phyloP scores from a whole-genome alignment of 1,140 invertebrate species.

The Drosophila grimshawi region DNA sequence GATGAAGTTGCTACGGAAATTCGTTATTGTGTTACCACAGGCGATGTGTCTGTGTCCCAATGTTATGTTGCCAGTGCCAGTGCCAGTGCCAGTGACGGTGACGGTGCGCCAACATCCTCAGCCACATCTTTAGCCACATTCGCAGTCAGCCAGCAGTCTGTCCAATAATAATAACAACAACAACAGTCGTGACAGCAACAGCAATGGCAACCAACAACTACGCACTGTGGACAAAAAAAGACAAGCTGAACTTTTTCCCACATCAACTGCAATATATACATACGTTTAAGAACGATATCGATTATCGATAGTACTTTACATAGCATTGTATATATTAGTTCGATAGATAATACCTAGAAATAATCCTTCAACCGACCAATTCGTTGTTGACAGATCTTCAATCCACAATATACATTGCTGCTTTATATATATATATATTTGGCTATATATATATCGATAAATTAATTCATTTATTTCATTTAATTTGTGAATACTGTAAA shows the following conservation, averaged over 20 bases:
- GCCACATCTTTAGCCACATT: constrained; percentile 37
- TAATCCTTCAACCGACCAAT: too few relatives aligned
- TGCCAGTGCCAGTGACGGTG: not conserved
- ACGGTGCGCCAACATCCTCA: constrained; percentile 3
- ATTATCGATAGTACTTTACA: not conserved
- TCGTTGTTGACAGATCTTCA: too few relatives aligned
- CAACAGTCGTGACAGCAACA: constrained; percentile 12
- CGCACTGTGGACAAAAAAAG: constrained; percentile 37
- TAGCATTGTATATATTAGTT: too few relatives aligned
- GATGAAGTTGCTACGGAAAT: constrained; percentile 83
- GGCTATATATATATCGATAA: too few relatives aligned
- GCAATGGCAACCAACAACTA: constrained; percentile 9
- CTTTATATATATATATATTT: too few relatives aligned
- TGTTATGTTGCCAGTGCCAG: constrained; percentile 67
- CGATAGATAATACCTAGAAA: too few relatives aligned
- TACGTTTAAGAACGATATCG: not conserved
- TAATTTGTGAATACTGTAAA: too few relatives aligned
- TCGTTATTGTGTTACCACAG: constrained; percentile 84
- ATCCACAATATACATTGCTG: too few relatives aligned
- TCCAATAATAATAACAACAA: constrained; percentile 50
- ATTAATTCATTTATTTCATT: too few relatives aligned
- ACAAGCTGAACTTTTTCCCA: not conserved
- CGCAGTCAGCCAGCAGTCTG: constrained; percentile 38
- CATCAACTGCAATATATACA: too few relatives aligned
- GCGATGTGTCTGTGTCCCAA: constrained; percentile 81